A percentile compares a stretch with the other conserved stretches of the same genome.
Evolutionary conservation across 2,113 vertebrate species (phyloP).

Genomic region (Hirundichthys speculiger): DNA sequence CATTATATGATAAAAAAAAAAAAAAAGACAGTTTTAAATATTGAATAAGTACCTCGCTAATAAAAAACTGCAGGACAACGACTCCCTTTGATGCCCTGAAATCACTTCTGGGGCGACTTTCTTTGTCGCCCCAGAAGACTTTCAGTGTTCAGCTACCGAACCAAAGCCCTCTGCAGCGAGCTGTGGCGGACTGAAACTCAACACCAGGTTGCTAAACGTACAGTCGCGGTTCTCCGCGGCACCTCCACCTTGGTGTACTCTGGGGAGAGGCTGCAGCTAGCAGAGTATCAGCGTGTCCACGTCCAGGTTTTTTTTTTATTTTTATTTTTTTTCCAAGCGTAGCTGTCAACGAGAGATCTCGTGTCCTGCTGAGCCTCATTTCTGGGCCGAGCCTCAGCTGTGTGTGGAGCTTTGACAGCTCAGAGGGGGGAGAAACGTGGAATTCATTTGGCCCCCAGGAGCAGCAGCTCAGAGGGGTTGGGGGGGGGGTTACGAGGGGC

Average conservation of each 20-base stretch:
- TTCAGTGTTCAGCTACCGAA: constrained; percentile 4
- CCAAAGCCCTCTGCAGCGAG: constrained; percentile 14
- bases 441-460: constrained; percentile 92
- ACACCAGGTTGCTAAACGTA: constrained; percentile 4
- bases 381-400: constrained; percentile 85
- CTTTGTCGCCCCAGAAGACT: background rate
- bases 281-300: constrained; percentile 23
- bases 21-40: no score
- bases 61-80: no score
- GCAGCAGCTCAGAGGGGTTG: constrained; percentile 45
- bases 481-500: constrained; percentile 37
- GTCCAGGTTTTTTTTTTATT: constrained; percentile 48
- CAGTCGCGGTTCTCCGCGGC: constrained; percentile 42
- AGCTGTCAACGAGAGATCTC: constrained; percentile 84
- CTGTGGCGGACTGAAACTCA: constrained; percentile 31
- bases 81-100: no score
- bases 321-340: no score
- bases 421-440: constrained; percentile 89
- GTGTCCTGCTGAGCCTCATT: constrained; percentile 86
- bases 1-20: no score
- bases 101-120: no score
- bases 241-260: background rate
- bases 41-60: no score
- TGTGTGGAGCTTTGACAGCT: constrained; percentile 88
- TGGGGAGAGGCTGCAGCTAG: background rate